Conservation (phyloP, 2,888 invertebrate species). For the Muscina levida region DNA sequence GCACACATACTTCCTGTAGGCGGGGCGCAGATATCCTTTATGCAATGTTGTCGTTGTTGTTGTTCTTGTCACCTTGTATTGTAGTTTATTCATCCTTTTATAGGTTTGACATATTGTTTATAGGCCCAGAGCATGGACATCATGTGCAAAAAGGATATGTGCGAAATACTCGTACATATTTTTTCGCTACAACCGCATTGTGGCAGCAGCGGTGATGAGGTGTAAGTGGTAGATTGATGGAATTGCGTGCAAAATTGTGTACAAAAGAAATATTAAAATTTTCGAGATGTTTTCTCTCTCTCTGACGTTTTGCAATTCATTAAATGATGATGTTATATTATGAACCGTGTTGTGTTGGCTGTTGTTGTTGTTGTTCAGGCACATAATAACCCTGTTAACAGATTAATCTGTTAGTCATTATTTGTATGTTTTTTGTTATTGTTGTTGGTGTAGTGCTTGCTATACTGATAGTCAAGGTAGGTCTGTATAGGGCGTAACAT, state of each 20-base stretch:
- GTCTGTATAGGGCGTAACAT: too few species aligned
- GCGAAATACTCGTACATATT: too few species aligned
- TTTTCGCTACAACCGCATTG: too few species aligned
- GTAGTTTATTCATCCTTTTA: not conserved
- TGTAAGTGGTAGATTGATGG: not conserved
- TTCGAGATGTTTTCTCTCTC: not conserved
- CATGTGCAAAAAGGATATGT: too few species aligned
- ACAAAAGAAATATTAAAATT: constrained; percentile 2
- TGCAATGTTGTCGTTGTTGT: too few species aligned
- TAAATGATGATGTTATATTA: constrained; percentile 3
- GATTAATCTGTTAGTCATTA: constrained; percentile 3
- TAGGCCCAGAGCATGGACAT: not conserved
- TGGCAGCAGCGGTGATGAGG: not conserved
- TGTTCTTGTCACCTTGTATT: too few species aligned
- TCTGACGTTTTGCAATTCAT: not conserved
- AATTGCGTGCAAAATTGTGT: constrained; percentile 27
- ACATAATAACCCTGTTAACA: constrained; percentile 23
- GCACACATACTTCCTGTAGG: too few species aligned
- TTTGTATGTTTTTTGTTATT: not conserved
- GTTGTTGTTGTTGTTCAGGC: not conserved
- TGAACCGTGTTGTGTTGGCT: too few species aligned
- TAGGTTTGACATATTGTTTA: not conserved
- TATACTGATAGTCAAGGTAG: too few species aligned
- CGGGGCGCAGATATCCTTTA: too few species aligned
- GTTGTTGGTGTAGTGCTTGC: not conserved